Conservation (phyloP, 2,113 vertebrate genomes). For the Tragulus kanchil region DNA sequence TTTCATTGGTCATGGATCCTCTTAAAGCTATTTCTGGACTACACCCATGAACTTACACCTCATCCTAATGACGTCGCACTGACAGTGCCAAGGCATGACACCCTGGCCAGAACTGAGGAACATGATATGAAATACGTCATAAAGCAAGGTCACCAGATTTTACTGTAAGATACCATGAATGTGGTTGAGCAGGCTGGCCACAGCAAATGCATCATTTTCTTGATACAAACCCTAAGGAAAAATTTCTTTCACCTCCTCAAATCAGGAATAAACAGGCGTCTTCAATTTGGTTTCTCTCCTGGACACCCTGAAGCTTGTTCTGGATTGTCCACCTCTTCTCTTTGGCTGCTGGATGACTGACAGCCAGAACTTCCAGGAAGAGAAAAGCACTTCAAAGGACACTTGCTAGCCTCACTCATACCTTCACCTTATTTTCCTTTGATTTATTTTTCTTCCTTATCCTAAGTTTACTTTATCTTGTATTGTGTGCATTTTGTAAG, state of each 20-base stretch:
- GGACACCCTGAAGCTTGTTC: background rate
- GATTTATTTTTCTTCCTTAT: background rate
- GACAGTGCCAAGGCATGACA: background rate
- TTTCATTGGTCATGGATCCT: background rate
- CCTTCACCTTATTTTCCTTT: background rate
- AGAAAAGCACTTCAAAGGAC: background rate
- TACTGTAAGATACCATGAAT: background rate
- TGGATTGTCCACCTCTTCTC: background rate
- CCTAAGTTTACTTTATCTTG: background rate
- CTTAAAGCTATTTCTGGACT: conserved; percentile 59
- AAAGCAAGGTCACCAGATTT: background rate
- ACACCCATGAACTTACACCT: conserved; percentile 32
- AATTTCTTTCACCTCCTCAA: background rate
- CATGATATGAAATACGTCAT: background rate
- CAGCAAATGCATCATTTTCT: background rate
- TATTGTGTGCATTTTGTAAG: background rate
- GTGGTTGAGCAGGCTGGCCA: background rate
- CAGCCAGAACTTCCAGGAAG: background rate
- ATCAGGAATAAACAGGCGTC: background rate
- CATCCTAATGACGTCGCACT: conserved; percentile 11
- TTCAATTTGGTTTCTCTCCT: background rate
- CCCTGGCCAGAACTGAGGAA: background rate
- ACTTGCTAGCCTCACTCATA: background rate
- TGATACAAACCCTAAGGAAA: background rate
- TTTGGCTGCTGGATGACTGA: background rate